Conservation (phyloP, 1,140 invertebrate species). For the Zophobas atratus region DNA sequence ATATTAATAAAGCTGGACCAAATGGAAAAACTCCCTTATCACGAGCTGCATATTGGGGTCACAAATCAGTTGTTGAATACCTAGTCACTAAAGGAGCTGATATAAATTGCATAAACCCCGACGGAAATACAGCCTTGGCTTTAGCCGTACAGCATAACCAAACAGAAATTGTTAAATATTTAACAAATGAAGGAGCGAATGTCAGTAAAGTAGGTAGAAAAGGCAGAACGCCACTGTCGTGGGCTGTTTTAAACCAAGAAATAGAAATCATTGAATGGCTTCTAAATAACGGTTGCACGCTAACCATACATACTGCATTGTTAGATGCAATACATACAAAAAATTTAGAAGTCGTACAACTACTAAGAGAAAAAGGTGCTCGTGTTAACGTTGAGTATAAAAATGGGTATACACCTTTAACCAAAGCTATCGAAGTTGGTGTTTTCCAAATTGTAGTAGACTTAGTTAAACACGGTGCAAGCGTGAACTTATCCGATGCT, state of each 20-base stretch:
- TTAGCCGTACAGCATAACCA: constrained; percentile 2
- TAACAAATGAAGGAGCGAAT: not conserved
- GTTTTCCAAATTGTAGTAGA: not conserved
- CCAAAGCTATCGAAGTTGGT: not conserved
- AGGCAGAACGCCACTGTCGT: not conserved
- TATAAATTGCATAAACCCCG: not conserved
- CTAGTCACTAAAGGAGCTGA: not conserved
- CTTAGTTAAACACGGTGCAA: not conserved
- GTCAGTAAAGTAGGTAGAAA: not conserved
- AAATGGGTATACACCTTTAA: constrained; percentile 8
- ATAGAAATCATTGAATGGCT: not conserved
- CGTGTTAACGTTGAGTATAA: not conserved
- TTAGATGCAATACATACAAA: not conserved
- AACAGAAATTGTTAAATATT: not conserved
- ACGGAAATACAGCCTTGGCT: constrained; percentile 1
- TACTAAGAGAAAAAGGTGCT: constrained; percentile 5
- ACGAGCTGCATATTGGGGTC: not conserved
- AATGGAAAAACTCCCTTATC: not conserved
- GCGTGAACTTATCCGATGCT: not conserved
- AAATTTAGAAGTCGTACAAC: not conserved
- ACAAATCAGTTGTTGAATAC: not conserved
- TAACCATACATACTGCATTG: constrained; percentile 5
- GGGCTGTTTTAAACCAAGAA: constrained; percentile 3
- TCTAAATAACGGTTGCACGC: not conserved
- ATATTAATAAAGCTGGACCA: not conserved